These are phyloP conservation scores for Notarius lentiginosus DNA, from an alignment of 2,113 vertebrate genomes.

Conservation along the genomic window DNA sequence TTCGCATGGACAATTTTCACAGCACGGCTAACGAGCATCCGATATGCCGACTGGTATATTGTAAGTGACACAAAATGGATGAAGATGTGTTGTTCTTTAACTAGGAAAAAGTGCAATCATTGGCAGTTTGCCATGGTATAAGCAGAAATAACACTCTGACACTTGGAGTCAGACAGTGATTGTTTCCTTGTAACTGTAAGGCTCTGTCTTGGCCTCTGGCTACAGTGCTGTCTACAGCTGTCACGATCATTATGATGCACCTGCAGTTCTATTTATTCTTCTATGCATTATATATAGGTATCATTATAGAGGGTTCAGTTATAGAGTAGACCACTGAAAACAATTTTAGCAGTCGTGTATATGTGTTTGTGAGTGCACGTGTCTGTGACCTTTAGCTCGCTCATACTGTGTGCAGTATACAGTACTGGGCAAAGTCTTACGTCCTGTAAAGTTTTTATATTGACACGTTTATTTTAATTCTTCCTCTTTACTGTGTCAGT, in stretches of 20 bases:
- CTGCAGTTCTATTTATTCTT: background rate
- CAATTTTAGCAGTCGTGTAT: slow-evolving; percentile 19
- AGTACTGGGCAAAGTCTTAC: background rate
- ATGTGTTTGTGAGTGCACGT: background rate
- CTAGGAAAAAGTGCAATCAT: background rate
- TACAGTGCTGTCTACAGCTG: background rate
- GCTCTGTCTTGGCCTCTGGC: background rate
- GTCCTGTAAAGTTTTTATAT: background rate
- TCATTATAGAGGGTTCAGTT: too few species aligned
- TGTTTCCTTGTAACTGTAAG: background rate
- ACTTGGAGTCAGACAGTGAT: background rate
- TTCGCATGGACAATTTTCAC: too few species aligned
- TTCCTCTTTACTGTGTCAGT: background rate
- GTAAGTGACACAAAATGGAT: background rate
- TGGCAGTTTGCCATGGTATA: background rate
- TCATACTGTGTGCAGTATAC: slow-evolving; percentile 1
- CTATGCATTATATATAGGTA: too few species aligned
- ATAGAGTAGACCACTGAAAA: background rate
- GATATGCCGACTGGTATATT: background rate
- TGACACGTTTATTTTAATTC: background rate
- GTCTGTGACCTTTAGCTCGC: background rate
- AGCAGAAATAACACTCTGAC: background rate
- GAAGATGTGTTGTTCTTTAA: background rate
- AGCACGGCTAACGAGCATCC: too few species aligned
- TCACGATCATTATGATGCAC: background rate